These are phyloP conservation scores for Halcyon malimbica DNA, from an alignment of 2,113 vertebrate genomes.

Conservation along the genomic window DNA sequence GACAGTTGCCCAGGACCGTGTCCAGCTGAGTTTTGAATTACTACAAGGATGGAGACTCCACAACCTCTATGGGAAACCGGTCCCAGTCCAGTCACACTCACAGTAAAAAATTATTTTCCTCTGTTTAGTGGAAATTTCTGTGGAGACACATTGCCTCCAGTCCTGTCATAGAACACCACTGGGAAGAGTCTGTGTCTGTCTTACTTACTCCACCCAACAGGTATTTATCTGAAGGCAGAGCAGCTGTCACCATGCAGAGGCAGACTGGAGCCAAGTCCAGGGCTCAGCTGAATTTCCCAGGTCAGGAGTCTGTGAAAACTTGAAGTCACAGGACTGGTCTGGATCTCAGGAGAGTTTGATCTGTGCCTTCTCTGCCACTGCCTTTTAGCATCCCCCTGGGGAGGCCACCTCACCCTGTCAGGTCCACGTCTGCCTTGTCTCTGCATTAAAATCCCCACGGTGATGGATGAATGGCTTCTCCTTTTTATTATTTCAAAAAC, in stretches of 20 bases:
- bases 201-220: background rate
- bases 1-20: accelerated
- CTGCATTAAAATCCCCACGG: background rate
- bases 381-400: background rate
- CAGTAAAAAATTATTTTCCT: background rate
- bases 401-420: background rate
- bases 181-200: background rate
- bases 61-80: background rate
- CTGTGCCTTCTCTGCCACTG: background rate
- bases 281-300: background rate
- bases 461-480: background rate
- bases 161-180: too few relatives aligned
- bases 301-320: background rate
- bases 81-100: background rate
- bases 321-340: background rate
- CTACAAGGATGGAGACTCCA: background rate
- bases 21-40: background rate
- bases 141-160: too few relatives aligned
- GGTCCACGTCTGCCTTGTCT: background rate
- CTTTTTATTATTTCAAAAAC: background rate
- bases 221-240: background rate
- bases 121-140: too few relatives aligned
- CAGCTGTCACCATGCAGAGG: background rate
- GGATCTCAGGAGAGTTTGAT: background rate
- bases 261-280: background rate